These are phyloP conservation scores for Yponomeuta sedellus DNA, from an alignment of 2,888 invertebrate species.

Conservation along the genomic window DNA sequence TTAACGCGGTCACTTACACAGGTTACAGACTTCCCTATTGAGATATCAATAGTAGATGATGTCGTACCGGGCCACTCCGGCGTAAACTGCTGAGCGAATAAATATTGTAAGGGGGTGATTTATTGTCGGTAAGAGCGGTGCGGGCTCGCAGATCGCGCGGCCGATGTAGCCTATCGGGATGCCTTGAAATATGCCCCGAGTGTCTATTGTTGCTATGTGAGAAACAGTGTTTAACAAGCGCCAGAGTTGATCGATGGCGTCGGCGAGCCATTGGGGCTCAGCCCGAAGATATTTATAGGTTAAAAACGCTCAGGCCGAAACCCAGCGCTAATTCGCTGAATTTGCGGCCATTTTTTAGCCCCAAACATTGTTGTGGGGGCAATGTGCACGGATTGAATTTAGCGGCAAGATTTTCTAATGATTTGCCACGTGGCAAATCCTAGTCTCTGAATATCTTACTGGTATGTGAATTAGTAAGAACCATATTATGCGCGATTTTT, in stretches of 20 bases:
- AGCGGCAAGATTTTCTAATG: too few species aligned
- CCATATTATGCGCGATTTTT: too few species aligned
- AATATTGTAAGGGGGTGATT: conserved; percentile 74
- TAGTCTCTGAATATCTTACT: too few species aligned
- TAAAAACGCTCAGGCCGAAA: conserved; percentile 31
- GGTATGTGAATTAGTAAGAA: too few species aligned
- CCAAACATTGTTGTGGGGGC: neutral
- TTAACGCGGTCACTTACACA: conserved; percentile 69
- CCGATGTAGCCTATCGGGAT: conserved; percentile 67
- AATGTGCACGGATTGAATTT: too few species aligned
- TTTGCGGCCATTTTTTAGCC: conserved; percentile 22
- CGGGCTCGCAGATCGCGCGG: conserved; percentile 50
- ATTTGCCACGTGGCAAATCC: too few species aligned
- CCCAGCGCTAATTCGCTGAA: conserved; percentile 14
- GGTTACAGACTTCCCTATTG: conserved; percentile 73
- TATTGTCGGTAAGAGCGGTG: conserved; percentile 57
- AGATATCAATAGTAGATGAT: conserved; percentile 73
- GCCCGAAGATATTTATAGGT: conserved; percentile 49
- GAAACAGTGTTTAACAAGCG: conserved; percentile 74
- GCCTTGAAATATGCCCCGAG: conserved; percentile 72
- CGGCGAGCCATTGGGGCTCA: conserved; percentile 29
- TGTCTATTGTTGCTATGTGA: conserved; percentile 73
- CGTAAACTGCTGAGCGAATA: conserved; percentile 58
- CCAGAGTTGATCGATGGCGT: conserved; percentile 60
- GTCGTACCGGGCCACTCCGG: conserved; percentile 49